Evolutionary conservation across 2,113 vertebrate genomes (phyloP).

Genomic region (Oenanthe oenanthe): DNA sequence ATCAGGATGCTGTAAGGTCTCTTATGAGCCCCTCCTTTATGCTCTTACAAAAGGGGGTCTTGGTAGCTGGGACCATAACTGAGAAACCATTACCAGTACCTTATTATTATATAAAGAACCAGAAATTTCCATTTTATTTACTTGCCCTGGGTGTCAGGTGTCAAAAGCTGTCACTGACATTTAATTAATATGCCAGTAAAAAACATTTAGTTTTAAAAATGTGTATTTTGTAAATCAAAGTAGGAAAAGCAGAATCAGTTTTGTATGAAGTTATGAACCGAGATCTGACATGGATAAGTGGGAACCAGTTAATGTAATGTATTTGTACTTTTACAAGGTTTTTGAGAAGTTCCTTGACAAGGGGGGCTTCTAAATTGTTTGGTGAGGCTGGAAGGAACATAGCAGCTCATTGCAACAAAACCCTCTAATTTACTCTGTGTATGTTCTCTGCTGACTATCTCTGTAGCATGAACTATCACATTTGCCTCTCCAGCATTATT

Average conservation of each 20-base stretch:
- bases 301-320: not conserved
- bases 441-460: not conserved
- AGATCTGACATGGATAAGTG: not conserved
- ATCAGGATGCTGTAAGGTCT: not conserved
- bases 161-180: not conserved
- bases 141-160: not conserved
- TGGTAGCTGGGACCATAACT: not conserved
- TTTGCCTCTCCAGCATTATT: not conserved
- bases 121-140: not conserved
- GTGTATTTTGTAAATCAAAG: not conserved
- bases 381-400: not conserved
- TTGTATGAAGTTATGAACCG: not conserved
- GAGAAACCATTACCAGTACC: not conserved
- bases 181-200: not conserved
- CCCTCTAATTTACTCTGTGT: not conserved
- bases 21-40: not conserved
- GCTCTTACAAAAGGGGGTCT: not conserved
- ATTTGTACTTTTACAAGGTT: not conserved
- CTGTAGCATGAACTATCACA: not conserved
- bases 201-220: not conserved
- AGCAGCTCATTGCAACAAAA: not conserved
- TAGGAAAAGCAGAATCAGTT: not conserved
- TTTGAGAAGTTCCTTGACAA: not conserved
- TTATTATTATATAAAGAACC: not conserved
- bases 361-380: not conserved